A percentile compares a stretch with the other conserved stretches of the same genome.
Conservation (phyloP, 2,797 vertebrate genomes). For the Sarcophilus harrisii region DNA sequence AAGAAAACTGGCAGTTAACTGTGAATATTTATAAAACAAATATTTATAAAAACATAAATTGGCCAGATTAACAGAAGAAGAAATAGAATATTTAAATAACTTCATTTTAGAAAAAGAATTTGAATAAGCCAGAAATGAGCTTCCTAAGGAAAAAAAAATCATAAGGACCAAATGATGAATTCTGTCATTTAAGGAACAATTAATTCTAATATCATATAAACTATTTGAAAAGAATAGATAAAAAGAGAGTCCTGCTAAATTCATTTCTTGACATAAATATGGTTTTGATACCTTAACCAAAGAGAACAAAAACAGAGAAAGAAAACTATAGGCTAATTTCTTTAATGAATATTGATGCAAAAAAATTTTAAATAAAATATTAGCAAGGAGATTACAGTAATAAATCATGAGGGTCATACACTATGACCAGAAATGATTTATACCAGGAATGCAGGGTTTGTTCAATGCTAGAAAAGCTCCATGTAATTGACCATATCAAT, state of each 20-base stretch:
- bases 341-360: not conserved
- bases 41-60: not conserved
- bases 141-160: not conserved
- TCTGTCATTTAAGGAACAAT: not conserved
- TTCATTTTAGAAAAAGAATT: not conserved
- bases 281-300: not conserved
- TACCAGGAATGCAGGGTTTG: not conserved
- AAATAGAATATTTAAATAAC: not conserved
- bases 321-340: not conserved
- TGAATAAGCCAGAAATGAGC: not conserved
- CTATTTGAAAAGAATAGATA: not conserved
- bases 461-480: not conserved
- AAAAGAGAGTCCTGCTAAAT: not conserved
- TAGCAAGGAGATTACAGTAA: no score
- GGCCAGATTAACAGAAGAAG: not conserved
- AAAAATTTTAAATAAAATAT: not conserved
- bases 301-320: not conserved
- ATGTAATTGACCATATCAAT: not conserved
- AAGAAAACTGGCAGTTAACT: not conserved
- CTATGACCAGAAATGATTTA: not conserved
- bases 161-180: not conserved
- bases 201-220: not conserved
- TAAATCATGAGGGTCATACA: not conserved
- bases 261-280: not conserved
- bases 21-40: not conserved